A percentile compares a stretch with the other conserved stretches of the same genome.
Evolutionary conservation across 2,888 invertebrate species (phyloP).

Genomic region (Perizoma affinitatum): DNA sequence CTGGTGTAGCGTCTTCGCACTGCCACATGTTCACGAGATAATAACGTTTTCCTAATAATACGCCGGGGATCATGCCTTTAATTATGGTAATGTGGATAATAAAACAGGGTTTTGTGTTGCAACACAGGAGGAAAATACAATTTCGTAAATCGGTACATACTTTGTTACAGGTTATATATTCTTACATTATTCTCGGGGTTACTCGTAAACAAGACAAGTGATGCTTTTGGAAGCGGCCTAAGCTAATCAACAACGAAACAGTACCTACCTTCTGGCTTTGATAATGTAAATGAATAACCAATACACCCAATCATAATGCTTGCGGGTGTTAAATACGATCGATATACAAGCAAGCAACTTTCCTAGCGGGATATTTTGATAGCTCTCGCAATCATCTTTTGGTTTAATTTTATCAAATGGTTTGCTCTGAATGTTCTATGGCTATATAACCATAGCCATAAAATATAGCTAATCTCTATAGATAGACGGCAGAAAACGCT

Average conservation of each 20-base stretch:
- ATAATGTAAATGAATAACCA: neutral
- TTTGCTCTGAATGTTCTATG: conserved; percentile 18
- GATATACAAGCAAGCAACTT: conserved; percentile 27
- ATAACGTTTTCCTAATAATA: conserved; percentile 43
- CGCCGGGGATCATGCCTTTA: conserved; percentile 29
- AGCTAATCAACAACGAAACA: too few relatives aligned
- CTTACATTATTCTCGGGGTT: too few relatives aligned
- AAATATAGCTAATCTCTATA: too few relatives aligned
- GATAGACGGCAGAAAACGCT: conserved; percentile 3
- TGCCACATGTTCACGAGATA: conserved; percentile 46
- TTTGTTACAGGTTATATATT: too few relatives aligned
- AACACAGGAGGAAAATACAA: conserved; percentile 19
- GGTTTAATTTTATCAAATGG: conserved; percentile 35
- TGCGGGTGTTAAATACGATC: conserved; percentile 10
- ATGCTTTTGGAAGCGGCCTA: too few relatives aligned
- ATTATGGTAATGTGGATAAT: conserved; percentile 33
- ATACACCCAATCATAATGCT: conserved; percentile 2
- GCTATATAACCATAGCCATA: neutral
- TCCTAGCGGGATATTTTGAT: conserved; percentile 28
- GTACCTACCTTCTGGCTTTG: too few relatives aligned
- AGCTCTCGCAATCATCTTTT: conserved; percentile 41
- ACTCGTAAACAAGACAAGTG: too few relatives aligned
- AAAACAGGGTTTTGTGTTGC: conserved; percentile 23
- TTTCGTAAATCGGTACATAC: conserved; percentile 2
- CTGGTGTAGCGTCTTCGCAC: conserved; percentile 44